These are phyloP conservation scores for Lamprotornis superbus DNA, from an alignment of 2,113 vertebrate species.

Conservation along the genomic window DNA sequence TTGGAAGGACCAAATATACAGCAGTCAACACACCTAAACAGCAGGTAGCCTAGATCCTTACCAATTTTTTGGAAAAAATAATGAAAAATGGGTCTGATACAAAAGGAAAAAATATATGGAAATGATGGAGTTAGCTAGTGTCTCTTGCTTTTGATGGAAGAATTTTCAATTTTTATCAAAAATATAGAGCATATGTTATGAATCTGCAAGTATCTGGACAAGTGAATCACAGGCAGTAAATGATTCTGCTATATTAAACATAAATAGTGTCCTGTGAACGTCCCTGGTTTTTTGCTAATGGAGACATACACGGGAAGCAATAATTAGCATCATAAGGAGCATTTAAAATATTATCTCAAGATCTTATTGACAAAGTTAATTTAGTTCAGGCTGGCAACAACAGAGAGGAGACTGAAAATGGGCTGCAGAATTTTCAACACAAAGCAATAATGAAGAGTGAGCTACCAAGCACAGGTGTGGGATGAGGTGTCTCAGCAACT, in stretches of 20 bases:
- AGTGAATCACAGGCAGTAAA: background rate
- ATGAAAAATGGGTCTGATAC: background rate
- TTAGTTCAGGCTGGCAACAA: background rate
- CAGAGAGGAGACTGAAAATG: background rate
- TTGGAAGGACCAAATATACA: background rate
- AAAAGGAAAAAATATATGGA: background rate
- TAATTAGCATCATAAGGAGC: background rate
- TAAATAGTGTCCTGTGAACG: background rate
- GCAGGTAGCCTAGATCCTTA: background rate
- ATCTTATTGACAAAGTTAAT: constrained; percentile 2
- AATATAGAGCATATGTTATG: background rate
- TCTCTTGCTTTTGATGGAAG: background rate
- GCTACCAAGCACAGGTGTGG: background rate
- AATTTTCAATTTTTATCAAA: background rate
- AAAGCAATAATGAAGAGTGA: background rate
- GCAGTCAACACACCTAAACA: background rate
- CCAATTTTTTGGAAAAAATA: background rate
- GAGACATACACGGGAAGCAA: background rate
- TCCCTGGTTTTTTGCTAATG: background rate
- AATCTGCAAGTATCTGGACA: background rate
- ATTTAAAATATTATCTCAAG: background rate
- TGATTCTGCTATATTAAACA: background rate
- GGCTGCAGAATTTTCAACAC: background rate
- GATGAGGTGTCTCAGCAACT: background rate
- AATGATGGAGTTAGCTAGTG: background rate